These are phyloP conservation scores for Mesaphorura yosii DNA, from an alignment of 1,140 invertebrate species.

Conservation along the genomic window DNA sequence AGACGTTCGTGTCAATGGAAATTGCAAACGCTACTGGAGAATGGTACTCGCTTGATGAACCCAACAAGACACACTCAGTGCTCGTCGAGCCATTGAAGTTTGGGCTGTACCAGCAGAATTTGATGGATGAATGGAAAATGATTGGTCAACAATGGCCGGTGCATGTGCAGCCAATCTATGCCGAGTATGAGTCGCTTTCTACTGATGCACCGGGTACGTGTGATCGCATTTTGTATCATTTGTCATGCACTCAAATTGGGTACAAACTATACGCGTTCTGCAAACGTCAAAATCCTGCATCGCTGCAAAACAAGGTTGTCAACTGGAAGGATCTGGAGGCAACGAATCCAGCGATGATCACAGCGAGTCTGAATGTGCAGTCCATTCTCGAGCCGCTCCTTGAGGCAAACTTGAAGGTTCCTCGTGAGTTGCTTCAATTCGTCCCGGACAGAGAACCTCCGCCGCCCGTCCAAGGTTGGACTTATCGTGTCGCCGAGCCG, in stretches of 20 bases:
- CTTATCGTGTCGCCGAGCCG: constrained; percentile 16
- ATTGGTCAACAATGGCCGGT: constrained; percentile 14
- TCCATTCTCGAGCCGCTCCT: constrained; percentile 5
- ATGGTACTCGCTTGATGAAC: constrained; percentile 4
- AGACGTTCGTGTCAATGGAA: constrained; percentile 1
- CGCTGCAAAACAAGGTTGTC: constrained; percentile 2
- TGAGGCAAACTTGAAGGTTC: neutral
- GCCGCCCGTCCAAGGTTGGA: constrained; percentile 10
- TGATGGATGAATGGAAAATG: constrained; percentile 7
- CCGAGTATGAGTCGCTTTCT: constrained; percentile 10
- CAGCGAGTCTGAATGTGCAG: constrained; percentile 7
- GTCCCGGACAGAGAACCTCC: constrained; percentile 12
- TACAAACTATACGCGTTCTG: neutral
- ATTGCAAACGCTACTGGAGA: constrained; percentile 6
- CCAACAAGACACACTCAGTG: neutral
- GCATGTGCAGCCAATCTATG: constrained; percentile 4
- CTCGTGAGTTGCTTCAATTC: neutral
- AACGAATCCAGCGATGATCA: neutral
- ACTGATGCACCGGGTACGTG: neutral
- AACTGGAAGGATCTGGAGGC: constrained; percentile 10
- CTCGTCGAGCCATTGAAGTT: neutral
- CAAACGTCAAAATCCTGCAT: constrained; percentile 12
- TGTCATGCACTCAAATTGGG: neutral
- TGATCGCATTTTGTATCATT: neutral
- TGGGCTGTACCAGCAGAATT: neutral